A percentile compares a stretch with the other conserved stretches of the same genome.
phyloP scores from a whole-genome alignment of 1,140 invertebrate genomes.

The Archivesica marissinica region DNA sequence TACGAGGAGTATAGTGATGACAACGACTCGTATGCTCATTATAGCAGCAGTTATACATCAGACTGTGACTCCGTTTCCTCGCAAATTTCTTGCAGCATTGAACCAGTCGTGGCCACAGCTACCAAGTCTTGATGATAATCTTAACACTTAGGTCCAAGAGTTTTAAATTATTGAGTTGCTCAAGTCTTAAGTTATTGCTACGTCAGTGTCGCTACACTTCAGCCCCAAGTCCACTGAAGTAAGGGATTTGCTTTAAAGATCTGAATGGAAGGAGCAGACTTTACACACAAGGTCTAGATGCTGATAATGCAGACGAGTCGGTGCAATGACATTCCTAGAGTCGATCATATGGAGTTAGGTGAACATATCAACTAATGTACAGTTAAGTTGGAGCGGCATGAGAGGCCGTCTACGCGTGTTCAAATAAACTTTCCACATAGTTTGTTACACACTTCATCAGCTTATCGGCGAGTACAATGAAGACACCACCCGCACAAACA shows the following conservation, averaged over 20 bases:
- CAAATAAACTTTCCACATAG: constrained; percentile 15
- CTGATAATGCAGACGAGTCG: too few species aligned
- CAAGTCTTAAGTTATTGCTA: constrained; percentile 51
- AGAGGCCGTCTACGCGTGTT: neutral
- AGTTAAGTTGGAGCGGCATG: neutral
- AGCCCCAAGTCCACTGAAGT: neutral
- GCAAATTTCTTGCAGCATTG: constrained; percentile 56
- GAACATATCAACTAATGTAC: constrained; percentile 2
- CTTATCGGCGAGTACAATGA: neutral
- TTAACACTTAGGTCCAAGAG: neutral
- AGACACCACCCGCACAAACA: neutral
- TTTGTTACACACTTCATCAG: neutral
- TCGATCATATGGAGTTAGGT: neutral
- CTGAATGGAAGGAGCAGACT: neutral
- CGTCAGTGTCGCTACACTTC: neutral
- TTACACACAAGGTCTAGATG: too few species aligned
- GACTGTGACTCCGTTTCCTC: constrained; percentile 56
- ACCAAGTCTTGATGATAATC: constrained; percentile 46
- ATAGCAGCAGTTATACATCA: constrained; percentile 46
- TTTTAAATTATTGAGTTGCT: constrained; percentile 54
- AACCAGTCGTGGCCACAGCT: constrained; percentile 7
- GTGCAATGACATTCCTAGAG: neutral
- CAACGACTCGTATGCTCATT: constrained; percentile 77
- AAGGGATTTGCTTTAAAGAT: neutral
- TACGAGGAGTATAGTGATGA: constrained; percentile 70